phyloP scores from a whole-genome alignment of 30 jellyfish, hydroid and myxozoan species.

The Cassiopea xamachana region DNA sequence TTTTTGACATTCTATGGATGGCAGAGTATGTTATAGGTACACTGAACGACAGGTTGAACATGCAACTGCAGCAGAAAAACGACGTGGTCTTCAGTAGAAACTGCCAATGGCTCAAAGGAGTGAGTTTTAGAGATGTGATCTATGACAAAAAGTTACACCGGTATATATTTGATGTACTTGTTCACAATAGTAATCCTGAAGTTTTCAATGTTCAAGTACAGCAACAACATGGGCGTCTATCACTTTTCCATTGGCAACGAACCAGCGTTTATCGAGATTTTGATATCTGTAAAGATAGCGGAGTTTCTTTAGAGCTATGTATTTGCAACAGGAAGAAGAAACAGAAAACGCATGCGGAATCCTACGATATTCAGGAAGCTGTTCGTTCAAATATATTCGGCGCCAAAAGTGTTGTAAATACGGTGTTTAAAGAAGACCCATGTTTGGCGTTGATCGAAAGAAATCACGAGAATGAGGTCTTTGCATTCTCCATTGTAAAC shows the following conservation, averaged over 20 bases:
- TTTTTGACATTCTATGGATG: constrained; percentile 74
- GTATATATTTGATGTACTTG: constrained; percentile 69
- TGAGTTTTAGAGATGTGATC: constrained; percentile 39
- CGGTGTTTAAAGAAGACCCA: neutral
- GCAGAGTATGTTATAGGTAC: constrained; percentile 86
- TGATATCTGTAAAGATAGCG: constrained; percentile 66
- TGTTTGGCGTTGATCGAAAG: constrained; percentile 66
- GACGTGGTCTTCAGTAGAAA: neutral
- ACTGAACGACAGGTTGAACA: constrained; percentile 59
- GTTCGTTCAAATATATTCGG: constrained; percentile 56
- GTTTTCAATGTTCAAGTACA: constrained; percentile 75
- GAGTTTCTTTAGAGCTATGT: constrained; percentile 78
- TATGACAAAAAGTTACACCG: constrained; percentile 1
- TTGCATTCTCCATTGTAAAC: constrained; percentile 56
- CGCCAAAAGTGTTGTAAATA: neutral
- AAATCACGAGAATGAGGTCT: constrained; percentile 50
- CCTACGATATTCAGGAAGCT: neutral
- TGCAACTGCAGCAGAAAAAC: neutral
- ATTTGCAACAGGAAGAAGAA: constrained; percentile 41
- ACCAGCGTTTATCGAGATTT: constrained; percentile 68
- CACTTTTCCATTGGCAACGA: constrained; percentile 81
- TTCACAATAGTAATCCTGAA: constrained; percentile 19
- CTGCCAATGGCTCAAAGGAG: constrained; percentile 71
- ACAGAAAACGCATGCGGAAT: neutral
- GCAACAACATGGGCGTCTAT: constrained; percentile 6